These are phyloP conservation scores for Crotalus helleri DNA, from an alignment of 2,113 vertebrate genomes.

Conservation along the genomic window DNA sequence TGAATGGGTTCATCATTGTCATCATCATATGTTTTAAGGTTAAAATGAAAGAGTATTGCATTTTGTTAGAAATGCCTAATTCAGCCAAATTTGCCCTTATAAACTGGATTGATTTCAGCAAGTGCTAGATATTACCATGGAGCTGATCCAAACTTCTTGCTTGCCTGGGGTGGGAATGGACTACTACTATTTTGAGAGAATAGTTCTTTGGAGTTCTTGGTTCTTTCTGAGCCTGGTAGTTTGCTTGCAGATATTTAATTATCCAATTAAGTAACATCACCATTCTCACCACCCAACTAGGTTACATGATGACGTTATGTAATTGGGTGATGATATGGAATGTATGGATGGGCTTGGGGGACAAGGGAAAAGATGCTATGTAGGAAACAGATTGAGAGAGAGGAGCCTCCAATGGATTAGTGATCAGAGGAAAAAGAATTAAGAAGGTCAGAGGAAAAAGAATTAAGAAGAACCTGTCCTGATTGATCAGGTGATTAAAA, in stretches of 20 bases:
- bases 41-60: neutral
- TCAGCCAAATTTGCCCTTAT: neutral
- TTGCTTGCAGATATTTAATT: neutral
- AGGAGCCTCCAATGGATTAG: no score
- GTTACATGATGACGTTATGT: neutral
- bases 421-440: no score
- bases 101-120: neutral
- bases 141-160: neutral
- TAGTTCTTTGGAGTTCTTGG: neutral
- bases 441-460: no score
- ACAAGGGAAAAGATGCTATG: neutral
- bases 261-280: neutral
- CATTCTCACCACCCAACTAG: neutral
- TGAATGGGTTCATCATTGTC: neutral
- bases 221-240: neutral
- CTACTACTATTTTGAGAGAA: neutral
- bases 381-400: neutral
- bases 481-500: neutral
- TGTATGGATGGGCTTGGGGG: neutral
- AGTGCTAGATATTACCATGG: neutral
- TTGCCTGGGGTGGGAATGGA: neutral
- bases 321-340: neutral
- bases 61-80: neutral
- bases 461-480: no score
- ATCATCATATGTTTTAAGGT: neutral